phyloP scores from a whole-genome alignment of 2,113 vertebrate species.

The Hippoglossus stenolepis region DNA sequence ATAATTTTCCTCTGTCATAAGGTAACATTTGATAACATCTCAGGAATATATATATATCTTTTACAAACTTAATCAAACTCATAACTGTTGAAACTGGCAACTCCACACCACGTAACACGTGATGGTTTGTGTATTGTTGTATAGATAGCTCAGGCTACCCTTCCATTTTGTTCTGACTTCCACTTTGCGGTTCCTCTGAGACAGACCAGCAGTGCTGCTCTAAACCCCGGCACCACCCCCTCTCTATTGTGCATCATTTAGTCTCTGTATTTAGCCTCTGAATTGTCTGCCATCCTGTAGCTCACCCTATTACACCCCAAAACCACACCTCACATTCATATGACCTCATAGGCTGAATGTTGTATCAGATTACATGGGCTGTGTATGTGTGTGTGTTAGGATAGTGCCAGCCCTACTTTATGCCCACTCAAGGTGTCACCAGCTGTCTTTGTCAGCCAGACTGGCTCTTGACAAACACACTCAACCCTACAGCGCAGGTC shows the following conservation, averaged over 20 bases:
- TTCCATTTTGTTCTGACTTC: conserved; percentile 60
- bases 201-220: conserved; percentile 12
- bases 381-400: conserved; percentile 10
- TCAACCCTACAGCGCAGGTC: conserved; percentile 38
- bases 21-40: no score
- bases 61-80: no score
- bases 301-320: conserved; percentile 40
- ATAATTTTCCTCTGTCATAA: no score
- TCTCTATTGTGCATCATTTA: conserved; percentile 22
- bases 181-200: conserved; percentile 54
- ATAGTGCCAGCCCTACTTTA: conserved; percentile 21
- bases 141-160: background rate
- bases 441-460: conserved; percentile 68
- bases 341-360: conserved; percentile 44
- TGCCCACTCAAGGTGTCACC: conserved; percentile 61
- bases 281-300: conserved; percentile 31
- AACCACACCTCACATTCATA: conserved; percentile 54
- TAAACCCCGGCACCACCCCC: conserved; percentile 16
- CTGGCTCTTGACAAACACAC: conserved; percentile 37
- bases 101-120: no score
- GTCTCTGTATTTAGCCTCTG: conserved; percentile 48
- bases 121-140: background rate
- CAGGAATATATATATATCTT: no score
- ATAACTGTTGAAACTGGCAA: background rate
- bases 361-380: conserved; percentile 45